These are phyloP conservation scores for Crotalus tigris DNA, from an alignment of 2,113 vertebrate species.

Conservation along the genomic window DNA sequence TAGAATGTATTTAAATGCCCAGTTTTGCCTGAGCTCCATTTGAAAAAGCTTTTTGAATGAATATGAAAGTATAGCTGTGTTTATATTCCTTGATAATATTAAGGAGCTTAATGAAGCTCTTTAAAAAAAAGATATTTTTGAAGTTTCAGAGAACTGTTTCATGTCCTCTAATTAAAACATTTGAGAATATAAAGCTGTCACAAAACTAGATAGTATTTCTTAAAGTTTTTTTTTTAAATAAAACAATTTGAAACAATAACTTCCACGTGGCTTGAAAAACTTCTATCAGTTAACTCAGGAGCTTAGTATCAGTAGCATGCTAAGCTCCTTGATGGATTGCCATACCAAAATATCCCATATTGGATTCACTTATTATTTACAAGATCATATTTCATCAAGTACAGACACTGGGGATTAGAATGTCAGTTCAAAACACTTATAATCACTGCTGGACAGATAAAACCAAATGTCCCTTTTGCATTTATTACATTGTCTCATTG, in stretches of 20 bases:
- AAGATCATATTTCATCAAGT: neutral
- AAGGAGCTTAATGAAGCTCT: conserved; percentile 20
- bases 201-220: neutral
- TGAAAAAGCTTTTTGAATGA: neutral
- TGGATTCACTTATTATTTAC: neutral
- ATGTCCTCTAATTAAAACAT: neutral
- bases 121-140: neutral
- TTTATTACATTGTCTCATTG: neutral
- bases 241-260: neutral
- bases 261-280: neutral
- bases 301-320: neutral
- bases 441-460: neutral
- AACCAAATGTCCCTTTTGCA: neutral
- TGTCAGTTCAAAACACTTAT: neutral
- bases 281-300: neutral
- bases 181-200: neutral
- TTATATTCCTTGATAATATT: neutral
- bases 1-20: conserved; percentile 14
- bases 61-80: neutral
- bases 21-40: neutral
- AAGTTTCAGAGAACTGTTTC: neutral
- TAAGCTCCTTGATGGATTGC: neutral
- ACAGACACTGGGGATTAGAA: neutral
- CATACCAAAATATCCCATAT: neutral
- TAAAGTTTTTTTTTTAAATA: neutral